These are phyloP conservation scores for Gymnoscelis rufifasciata DNA, from an alignment of 2,888 invertebrate genomes.

Conservation along the genomic window DNA sequence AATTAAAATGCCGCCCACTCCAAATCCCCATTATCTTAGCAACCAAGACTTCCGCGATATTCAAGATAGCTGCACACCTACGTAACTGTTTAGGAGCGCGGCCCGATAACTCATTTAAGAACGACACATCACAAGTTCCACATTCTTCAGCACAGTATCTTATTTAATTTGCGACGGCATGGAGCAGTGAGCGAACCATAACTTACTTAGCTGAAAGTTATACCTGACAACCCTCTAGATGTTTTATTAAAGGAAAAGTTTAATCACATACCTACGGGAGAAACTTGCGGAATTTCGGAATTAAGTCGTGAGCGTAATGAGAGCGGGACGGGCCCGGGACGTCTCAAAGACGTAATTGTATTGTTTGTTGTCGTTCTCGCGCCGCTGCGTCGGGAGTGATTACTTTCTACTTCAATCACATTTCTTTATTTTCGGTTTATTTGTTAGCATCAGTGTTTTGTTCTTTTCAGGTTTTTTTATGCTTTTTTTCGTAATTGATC, in stretches of 20 bases:
- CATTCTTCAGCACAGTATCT: neutral
- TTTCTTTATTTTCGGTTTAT: too few relatives aligned
- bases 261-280: constrained; percentile 32
- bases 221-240: constrained; percentile 36
- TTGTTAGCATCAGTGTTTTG: too few relatives aligned
- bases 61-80: too few relatives aligned
- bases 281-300: constrained; percentile 37
- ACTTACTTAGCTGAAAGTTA: constrained; percentile 44
- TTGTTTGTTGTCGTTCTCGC: constrained; percentile 13
- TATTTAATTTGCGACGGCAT: constrained; percentile 1
- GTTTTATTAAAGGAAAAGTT: constrained; percentile 43
- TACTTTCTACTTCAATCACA: neutral
- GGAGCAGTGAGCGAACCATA: constrained; percentile 35
- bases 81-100: too few relatives aligned
- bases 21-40: too few relatives aligned
- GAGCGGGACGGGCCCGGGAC: constrained; percentile 19
- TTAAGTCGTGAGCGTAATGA: constrained; percentile 37
- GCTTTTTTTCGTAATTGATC: too few relatives aligned
- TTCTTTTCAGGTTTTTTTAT: too few relatives aligned
- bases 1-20: too few relatives aligned
- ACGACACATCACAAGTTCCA: neutral
- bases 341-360: constrained; percentile 11
- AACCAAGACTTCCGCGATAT: too few relatives aligned
- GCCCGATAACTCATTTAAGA: too few relatives aligned
- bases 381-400: neutral